Base-by-base conservation (phyloP, 2,888 invertebrate species). In the Dasysyrphus tricinctus region DNA sequence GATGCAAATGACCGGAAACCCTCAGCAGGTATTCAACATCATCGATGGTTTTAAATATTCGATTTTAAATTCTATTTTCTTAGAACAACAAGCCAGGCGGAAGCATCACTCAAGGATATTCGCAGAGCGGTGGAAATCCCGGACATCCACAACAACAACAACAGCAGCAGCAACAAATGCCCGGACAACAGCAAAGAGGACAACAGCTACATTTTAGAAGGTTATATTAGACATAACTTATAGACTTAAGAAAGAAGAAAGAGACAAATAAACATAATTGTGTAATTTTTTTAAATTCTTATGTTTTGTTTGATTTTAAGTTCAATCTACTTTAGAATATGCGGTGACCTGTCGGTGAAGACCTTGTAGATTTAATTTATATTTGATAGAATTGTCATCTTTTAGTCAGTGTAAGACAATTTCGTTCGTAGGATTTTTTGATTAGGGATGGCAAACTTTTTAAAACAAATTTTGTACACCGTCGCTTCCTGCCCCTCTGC, bases 91-190 rank as follows among this genome's bases (percentile, higher is more conserved):
- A 96, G 91, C 94, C 96, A 0, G 96, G 97, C 0, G 96, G 97
- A 82, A 96, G 96, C 89, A 97, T 97, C 84, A 96, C 97, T 0
- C 95, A 97, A 82, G 97, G 97, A 3, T 97, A 97, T 93, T 96
- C 97, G 0, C 96, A 97, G 1, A 94, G 96, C 88, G 95, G 95
- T 76, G 94, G 88, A 12, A 81, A 89, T 2, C 24, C 88, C 16
- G 88, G 89, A 0, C 81, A 86, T 24, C 89, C 89, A 7, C 91
- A 89, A 90, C 16, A 89, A 79, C 49, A 56, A 34, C 83, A 69
- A 19, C 86, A 81, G 42, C 85, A 80, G 29, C 88, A 91, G 6
- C 91, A 91, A 51, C 90, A 89, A 76, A 84, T 92, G 88, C 89
- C 91, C 11, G 89, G 89, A 3, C 92, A 90, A 79, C 89, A 89